Evolutionary conservation across 1,140 invertebrate genomes (phyloP).

Genomic region (Cotesia glomerata): DNA sequence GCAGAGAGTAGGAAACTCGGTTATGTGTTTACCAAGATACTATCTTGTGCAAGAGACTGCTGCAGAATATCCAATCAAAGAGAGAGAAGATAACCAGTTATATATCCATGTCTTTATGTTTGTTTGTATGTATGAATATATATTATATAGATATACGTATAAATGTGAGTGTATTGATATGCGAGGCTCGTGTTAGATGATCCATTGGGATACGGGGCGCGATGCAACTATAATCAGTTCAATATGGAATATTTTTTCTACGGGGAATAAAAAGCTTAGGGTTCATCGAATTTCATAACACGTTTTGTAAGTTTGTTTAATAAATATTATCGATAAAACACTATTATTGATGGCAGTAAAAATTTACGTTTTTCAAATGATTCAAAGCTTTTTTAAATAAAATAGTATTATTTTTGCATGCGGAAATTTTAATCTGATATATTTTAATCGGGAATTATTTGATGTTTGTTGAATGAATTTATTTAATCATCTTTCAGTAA

Average conservation of each 20-base stretch:
- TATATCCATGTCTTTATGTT: too few species aligned
- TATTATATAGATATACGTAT: too few species aligned
- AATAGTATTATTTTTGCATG: too few species aligned
- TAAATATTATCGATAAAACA: background rate
- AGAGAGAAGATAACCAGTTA: background rate
- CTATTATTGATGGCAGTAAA: too few species aligned
- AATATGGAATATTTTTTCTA: background rate
- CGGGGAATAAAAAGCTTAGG: background rate
- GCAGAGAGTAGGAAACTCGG: background rate
- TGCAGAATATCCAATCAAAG: background rate
- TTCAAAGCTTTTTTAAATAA: too few species aligned
- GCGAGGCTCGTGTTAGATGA: background rate
- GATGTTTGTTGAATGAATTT: too few species aligned
- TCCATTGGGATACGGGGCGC: constrained; percentile 6
- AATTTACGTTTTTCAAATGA: too few species aligned
- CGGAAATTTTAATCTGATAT: too few species aligned
- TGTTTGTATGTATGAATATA: too few species aligned
- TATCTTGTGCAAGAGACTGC: background rate
- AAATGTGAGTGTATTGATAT: background rate
- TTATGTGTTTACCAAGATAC: constrained; percentile 5
- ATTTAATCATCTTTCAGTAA: too few species aligned
- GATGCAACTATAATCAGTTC: constrained; percentile 6
- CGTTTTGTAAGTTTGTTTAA: background rate
- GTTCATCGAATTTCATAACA: too few species aligned
- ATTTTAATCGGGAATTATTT: too few species aligned